Evolutionary conservation across 2,797 vertebrate genomes (phyloP).

Genomic region (Hypotaenidia philippensis): DNA sequence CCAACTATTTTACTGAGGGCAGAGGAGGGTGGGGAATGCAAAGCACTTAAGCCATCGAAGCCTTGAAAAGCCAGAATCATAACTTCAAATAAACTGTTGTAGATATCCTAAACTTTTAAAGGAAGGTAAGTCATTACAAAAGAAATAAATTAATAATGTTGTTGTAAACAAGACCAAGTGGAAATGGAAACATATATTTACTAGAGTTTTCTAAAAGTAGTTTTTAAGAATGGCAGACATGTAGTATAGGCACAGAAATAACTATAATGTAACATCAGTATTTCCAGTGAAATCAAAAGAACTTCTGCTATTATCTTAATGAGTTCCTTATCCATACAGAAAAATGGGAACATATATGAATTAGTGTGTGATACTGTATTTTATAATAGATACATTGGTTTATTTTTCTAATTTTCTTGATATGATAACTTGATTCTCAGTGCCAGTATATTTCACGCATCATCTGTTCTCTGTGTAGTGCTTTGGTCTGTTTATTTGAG

Average conservation of each 20-base stretch:
- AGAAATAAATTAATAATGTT: neutral
- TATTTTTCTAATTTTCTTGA: neutral
- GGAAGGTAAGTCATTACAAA: neutral
- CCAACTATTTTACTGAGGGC: constrained; percentile 31
- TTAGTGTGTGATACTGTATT: neutral
- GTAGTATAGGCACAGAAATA: neutral
- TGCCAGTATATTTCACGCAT: neutral
- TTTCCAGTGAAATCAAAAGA: neutral
- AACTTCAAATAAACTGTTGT: constrained; percentile 46
- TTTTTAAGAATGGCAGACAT: neutral
- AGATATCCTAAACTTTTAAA: neutral
- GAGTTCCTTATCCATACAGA: neutral
- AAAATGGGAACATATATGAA: neutral
- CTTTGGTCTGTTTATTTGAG: neutral
- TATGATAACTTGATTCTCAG: neutral
- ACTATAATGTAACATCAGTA: neutral
- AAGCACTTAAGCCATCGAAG: neutral
- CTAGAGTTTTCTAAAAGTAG: neutral
- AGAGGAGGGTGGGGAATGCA: no score
- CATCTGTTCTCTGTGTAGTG: neutral
- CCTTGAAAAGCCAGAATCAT: no score
- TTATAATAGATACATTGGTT: neutral
- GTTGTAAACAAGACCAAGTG: neutral
- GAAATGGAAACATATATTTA: neutral
- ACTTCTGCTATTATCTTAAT: neutral